Evolutionary conservation across 2,113 vertebrate genomes (phyloP).

Genomic region (Halcyon malimbica): DNA sequence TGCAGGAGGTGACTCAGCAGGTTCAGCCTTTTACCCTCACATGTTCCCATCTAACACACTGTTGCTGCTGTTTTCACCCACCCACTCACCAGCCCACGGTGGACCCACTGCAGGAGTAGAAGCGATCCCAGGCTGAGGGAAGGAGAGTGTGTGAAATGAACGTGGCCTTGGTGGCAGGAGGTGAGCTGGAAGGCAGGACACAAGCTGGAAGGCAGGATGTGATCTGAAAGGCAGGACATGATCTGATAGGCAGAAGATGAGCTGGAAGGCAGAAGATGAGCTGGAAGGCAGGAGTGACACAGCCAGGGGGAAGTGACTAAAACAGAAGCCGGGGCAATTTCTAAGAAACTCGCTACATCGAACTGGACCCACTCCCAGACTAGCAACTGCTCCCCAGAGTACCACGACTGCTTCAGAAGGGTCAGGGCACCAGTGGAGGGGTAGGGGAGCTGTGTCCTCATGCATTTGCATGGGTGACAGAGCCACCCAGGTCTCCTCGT

Average conservation of each 20-base stretch:
- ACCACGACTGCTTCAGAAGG: neutral
- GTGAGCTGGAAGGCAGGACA: neutral
- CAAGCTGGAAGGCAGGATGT: neutral
- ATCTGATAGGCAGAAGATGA: neutral
- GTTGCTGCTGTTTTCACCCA: neutral
- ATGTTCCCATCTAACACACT: neutral
- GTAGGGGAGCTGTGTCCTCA: rapidly evolving
- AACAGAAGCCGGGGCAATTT: neutral
- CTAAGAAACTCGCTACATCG: neutral
- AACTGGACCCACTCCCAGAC: neutral
- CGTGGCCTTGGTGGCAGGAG: neutral
- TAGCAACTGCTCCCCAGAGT: neutral
- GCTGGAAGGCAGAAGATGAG: neutral
- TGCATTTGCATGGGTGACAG: rapidly evolving
- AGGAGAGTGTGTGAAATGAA: neutral
- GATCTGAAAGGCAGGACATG: neutral
- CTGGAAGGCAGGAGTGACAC: neutral
- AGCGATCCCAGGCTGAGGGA: neutral
- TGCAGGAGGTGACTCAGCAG: rapidly evolving
- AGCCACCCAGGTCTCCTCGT: neutral
- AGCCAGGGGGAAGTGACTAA: neutral
- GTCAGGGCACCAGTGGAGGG: neutral
- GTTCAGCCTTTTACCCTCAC: neutral
- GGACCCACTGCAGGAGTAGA: neutral
- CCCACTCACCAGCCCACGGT: rapidly evolving